Base-by-base conservation (phyloP, 2,888 invertebrate species). In the Zeuzera pyrina region DNA sequence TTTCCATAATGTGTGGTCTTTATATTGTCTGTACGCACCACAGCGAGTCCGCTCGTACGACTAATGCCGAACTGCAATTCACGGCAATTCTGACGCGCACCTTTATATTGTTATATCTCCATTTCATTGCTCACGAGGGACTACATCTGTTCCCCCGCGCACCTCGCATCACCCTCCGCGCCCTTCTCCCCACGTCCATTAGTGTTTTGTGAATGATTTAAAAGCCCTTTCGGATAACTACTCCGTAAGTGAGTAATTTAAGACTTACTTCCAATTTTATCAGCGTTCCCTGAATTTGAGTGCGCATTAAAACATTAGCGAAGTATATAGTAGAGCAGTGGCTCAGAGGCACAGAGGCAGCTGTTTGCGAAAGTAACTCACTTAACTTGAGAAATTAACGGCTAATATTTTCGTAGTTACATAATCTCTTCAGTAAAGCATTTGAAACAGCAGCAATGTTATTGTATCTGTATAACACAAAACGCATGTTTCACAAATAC, bases 141-240 rank as follows among this genome's bases (percentile, higher is more conserved):
- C 56, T 72, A 66, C 72, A 73, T 69, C 77, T 71, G 69, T 69
- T 52, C 51, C 51, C 51, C 57, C 56, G 56, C 52, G 42, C 47
- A 42, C 45, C 43, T 40, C 49, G 29, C 33, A 30, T 52, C 56
- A 47, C 60, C 37, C 60, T 63, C 57, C 57, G 54, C 50, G 33
- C 34, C 43, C 42, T 31, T 44, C 49, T 54, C 76, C 69, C 79
- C 71, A 69, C 79, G 79, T 81, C 81, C 81, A 83, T 83, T 81
- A 83, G 83, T 83, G 81, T 83, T 83, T 83, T 83, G 83, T 83
- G 83, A 83, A 83, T 83, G 81, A 83, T 83, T 83, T 83, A 83
- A 83, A 83, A 83, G 81, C 81, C 81, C 81, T 83, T 83, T 81
- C 81, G 78, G 78, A 83, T 81, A 83, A 83, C 81, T 83, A 83